Base-by-base conservation (phyloP, 2,113 vertebrate genomes). In the Podarcis raffonei region DNA sequence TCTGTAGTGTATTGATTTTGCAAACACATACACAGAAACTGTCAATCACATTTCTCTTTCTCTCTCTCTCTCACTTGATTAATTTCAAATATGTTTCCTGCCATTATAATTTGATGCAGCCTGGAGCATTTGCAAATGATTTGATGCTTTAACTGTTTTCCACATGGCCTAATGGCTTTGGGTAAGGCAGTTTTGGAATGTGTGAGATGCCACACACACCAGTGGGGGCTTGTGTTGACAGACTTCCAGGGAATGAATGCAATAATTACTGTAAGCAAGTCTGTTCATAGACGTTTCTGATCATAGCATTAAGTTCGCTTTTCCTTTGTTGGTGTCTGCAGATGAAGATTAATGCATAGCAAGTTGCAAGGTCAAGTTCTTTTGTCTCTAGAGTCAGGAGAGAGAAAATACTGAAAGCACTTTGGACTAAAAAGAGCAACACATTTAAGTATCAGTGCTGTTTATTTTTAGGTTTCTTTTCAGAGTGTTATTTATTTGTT, bases 81-180 rank as follows among this genome's bases (percentile, higher is more conserved):
- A 76, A 66, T 76, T 90, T 81, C 66, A 86, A 93, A 89, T 85
- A 53, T n/a, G 18, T 91, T 80, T 80, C 86, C 74, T 85, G 89
- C 91, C 90, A 92, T 27, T 62, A 90, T 84, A 35, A 69, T 85
- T 88, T 57, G 86, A 86, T 81, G 87, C 88, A 90, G 2, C 84
- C 48, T 87, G 88, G 94, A 90, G 89, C 88, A 86, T 90, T 87
- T 90, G 74, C 81, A 90, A 92, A 57, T 69, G 85, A 89, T 91
- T 87, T 88, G 72, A 90, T 92, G 80, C n/a, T 90, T 84, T 82
- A 32, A 88, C 85, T 91, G 84, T 92, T 93, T 92, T 89, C 85
- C 59, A 90, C 66, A 76, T 90, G 81, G 81, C 82, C 69, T 86
- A 83, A 84, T 48, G 48, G 90, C 84, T 77, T 23, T 1, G 22